These are phyloP conservation scores for Drosophila subquinaria DNA, from an alignment of 2,888 invertebrate species.

Conservation along the genomic window DNA sequence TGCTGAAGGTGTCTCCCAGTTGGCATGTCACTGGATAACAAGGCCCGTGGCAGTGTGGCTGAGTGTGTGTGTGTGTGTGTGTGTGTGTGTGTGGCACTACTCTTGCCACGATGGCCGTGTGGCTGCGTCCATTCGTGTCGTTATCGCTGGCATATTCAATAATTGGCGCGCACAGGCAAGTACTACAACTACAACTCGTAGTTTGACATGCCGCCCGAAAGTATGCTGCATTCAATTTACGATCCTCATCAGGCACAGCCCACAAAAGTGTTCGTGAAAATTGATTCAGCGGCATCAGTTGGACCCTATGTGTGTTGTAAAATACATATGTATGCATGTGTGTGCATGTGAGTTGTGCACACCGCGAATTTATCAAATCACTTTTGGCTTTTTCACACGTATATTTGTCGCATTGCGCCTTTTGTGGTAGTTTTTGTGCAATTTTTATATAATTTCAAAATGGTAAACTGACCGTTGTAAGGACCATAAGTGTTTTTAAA, in stretches of 20 bases:
- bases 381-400: slow-evolving; percentile 60
- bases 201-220: slow-evolving; percentile 63
- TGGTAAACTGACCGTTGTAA: not conserved
- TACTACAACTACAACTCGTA: slow-evolving; percentile 32
- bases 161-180: slow-evolving; percentile 57
- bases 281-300: slow-evolving; percentile 57
- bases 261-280: slow-evolving; percentile 61
- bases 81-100: not conserved
- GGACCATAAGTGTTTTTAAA: too few relatives aligned
- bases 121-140: slow-evolving; percentile 46
- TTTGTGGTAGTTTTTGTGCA: slow-evolving; percentile 17
- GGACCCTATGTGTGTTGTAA: slow-evolving; percentile 10
- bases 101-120: slow-evolving; percentile 6
- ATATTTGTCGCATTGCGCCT: slow-evolving; percentile 38
- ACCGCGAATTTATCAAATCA: slow-evolving; percentile 36
- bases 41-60: slow-evolving; percentile 23
- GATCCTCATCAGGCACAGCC: slow-evolving; percentile 48
- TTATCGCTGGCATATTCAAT: slow-evolving; percentile 70
- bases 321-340: not conserved
- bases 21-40: slow-evolving; percentile 60
- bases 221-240: slow-evolving; percentile 72
- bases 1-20: slow-evolving; percentile 51
- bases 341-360: not conserved
- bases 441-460: not conserved
- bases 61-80: too few relatives aligned